phyloP scores from a whole-genome alignment of 2,113 vertebrate species.

The Pseudois nayaur region DNA sequence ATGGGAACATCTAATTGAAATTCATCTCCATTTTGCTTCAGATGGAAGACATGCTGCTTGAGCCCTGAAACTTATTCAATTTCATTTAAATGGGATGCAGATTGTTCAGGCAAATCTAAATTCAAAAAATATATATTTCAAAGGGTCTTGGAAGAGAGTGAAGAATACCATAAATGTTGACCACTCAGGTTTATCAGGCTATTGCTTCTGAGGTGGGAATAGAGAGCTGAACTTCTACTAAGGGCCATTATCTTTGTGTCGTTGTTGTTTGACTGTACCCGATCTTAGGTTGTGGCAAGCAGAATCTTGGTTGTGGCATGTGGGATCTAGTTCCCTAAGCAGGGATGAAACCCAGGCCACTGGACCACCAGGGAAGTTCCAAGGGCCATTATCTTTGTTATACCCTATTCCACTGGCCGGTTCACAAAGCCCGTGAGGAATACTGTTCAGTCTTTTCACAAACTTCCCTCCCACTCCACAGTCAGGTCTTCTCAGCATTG shows the following conservation, averaged over 20 bases:
- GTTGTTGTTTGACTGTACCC: neutral
- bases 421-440: neutral
- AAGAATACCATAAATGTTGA: conserved; percentile 34
- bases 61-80: conserved; percentile 79
- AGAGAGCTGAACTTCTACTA: conserved; percentile 14
- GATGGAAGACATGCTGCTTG: conserved; percentile 80
- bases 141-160: conserved; percentile 55
- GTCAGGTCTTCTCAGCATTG: neutral
- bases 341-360: neutral
- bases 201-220: conserved; percentile 37
- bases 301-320: neutral
- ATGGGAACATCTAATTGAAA: conserved; percentile 82
- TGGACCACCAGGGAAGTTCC: neutral
- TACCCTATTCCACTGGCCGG: neutral
- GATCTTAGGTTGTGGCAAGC: neutral
- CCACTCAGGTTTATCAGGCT: conserved; percentile 16
- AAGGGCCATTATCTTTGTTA: neutral
- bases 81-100: conserved; percentile 81
- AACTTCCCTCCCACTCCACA: neutral
- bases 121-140: conserved; percentile 61
- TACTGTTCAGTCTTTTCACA: neutral
- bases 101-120: conserved; percentile 79
- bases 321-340: neutral
- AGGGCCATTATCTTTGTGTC: neutral
- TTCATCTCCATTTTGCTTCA: conserved; percentile 81